Conservation (phyloP, 2,113 vertebrate genomes). For the Glareola pratincola region DNA sequence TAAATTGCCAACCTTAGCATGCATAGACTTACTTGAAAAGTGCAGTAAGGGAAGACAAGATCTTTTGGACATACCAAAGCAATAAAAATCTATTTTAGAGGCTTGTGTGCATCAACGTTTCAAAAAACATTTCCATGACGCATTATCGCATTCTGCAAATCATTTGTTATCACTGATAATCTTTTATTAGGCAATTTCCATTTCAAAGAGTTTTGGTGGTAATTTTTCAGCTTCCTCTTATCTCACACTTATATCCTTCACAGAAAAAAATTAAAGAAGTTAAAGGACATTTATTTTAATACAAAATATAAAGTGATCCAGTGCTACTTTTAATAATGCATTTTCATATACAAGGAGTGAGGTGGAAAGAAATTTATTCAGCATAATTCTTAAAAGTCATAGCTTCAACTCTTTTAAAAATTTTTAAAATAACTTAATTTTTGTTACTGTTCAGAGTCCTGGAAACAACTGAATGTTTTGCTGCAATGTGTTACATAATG, state of each 20-base stretch:
- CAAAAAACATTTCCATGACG: background rate
- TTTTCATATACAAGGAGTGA: background rate
- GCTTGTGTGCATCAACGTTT: background rate
- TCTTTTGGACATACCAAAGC: background rate
- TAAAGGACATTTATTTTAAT: constrained; percentile 17
- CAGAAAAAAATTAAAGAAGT: background rate
- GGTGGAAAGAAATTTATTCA: background rate
- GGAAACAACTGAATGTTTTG: background rate
- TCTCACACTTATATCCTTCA: background rate
- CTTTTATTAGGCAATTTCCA: background rate
- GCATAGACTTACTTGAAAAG: background rate
- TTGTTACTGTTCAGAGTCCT: background rate
- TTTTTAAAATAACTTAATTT: background rate
- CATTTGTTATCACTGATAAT: background rate
- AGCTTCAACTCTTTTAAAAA: background rate
- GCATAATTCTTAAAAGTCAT: background rate
- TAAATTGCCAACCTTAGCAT: background rate
- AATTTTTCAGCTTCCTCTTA: constrained; percentile 13
- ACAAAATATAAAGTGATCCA: background rate
- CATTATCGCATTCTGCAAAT: background rate
- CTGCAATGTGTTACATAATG: background rate
- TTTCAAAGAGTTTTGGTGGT: constrained; percentile 20
- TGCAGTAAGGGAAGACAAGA: background rate
- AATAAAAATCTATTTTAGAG: background rate
- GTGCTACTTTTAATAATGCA: background rate